A percentile compares a stretch with the other conserved stretches of the same genome.
Conservation (phyloP, 2,888 invertebrate species). For the Sarcophaga subvicina region DNA sequence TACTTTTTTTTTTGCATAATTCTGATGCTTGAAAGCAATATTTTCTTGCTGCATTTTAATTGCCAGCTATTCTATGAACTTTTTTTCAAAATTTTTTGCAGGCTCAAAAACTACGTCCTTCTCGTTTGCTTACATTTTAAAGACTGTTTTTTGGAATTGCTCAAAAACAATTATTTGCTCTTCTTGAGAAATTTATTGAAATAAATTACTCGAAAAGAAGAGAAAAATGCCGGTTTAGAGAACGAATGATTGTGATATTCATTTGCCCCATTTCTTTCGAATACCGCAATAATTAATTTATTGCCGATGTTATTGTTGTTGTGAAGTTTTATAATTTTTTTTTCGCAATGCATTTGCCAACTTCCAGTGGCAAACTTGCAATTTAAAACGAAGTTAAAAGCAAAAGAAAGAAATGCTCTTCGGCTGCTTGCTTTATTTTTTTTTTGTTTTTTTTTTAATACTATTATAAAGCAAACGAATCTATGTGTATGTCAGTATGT, state of each 20-base stretch:
- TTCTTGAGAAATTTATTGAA: background rate
- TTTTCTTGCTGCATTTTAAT: background rate
- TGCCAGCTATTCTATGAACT: background rate
- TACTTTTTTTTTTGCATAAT: too few relatives aligned
- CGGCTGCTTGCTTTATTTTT: background rate
- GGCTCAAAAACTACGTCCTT: too few relatives aligned
- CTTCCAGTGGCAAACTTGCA: background rate
- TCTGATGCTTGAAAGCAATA: slow-evolving; percentile 1
- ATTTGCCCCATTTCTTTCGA: slow-evolving; percentile 39
- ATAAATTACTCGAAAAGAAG: background rate
- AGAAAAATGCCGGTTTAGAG: background rate
- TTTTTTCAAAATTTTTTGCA: too few relatives aligned
- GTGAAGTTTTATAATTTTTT: background rate
- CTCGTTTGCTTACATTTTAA: too few relatives aligned
- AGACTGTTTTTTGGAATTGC: too few relatives aligned
- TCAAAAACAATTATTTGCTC: background rate
- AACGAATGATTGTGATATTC: background rate
- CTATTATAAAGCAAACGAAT: background rate
- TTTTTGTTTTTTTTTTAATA: background rate
- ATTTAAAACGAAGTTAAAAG: background rate
- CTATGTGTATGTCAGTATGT: background rate
- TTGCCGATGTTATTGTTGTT: background rate
- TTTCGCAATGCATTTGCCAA: background rate
- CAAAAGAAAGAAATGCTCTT: background rate
- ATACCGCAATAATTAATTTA: slow-evolving; percentile 32